These are phyloP conservation scores for Cecidostiba fungosa DNA, from an alignment of 2,888 invertebrate species.

Conservation along the genomic window DNA sequence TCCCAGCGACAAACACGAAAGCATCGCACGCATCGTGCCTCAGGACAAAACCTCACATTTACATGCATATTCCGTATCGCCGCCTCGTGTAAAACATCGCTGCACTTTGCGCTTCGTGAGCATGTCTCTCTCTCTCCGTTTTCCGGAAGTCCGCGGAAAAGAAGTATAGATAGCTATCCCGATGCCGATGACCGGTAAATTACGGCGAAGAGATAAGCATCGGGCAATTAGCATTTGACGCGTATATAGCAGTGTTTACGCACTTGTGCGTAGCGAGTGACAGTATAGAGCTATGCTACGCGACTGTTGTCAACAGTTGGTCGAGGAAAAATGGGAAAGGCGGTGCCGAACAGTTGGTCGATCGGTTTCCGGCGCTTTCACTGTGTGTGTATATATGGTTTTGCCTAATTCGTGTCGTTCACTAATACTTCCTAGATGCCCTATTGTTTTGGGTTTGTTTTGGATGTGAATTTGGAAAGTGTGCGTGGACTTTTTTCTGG, in stretches of 20 bases:
- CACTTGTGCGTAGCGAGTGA: slow-evolving; percentile 37
- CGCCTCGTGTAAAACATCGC: slow-evolving; percentile 1
- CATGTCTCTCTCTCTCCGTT: neutral
- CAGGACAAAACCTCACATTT: neutral
- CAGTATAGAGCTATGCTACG: neutral
- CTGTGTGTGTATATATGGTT: neutral
- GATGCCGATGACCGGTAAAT: slow-evolving; percentile 35
- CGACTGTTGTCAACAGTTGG: slow-evolving; percentile 50
- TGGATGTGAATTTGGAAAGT: neutral
- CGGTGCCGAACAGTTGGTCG: slow-evolving; percentile 33
- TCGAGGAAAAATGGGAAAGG: neutral
- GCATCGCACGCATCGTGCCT: neutral
- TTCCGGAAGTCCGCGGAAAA: slow-evolving; percentile 14
- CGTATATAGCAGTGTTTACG: slow-evolving; percentile 11
- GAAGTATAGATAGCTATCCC: neutral
- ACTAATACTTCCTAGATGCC: neutral
- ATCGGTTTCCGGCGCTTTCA: slow-evolving; percentile 20
- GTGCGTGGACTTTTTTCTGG: neutral
- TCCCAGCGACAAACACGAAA: neutral
- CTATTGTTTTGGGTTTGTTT: neutral
- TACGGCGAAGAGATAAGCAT: slow-evolving; percentile 32
- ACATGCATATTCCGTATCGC: slow-evolving; percentile 5
- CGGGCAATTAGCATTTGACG: slow-evolving; percentile 46
- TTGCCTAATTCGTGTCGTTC: slow-evolving; percentile 39
- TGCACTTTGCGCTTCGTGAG: neutral